Base-by-base conservation (phyloP, 2,888 invertebrate genomes). In the Drosophila atripex region DNA sequence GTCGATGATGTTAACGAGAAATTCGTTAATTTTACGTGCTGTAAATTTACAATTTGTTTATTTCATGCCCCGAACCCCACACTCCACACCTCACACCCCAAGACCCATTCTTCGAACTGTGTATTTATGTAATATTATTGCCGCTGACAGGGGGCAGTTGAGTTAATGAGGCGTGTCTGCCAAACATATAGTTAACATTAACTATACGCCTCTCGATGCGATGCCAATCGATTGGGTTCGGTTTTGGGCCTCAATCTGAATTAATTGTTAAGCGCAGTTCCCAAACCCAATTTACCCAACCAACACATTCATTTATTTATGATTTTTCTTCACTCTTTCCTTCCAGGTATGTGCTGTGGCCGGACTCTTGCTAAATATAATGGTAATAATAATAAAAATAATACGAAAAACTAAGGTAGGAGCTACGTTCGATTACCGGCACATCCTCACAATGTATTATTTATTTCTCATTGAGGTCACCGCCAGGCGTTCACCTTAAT, bases 141-240 rank as follows among this genome's bases (percentile, higher is more conserved):
- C 18, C 28, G 63, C 64, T 45, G 63, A 61, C 61, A 61, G 63
- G 43, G 46, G 28, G 65, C 35, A 45, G 63, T 14, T 23, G 47
- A 11, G 47, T 63, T 63, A 63, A 65, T 65, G 65, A 51, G 65
- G 65, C 63, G 51, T 63, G 51, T 45, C 51, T 16, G 51, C 65
- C 63, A 51, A 63, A 51, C 63, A 63, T 63, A 63, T 63, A 63
- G 63, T 63, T 51, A 63, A 51, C 63, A 63, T 63, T 60, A 60
- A 55, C 53, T 41, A 25, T 25, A 25, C 25, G 25, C 25, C 25
- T 25, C 7, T 28, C 8, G 7, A 14, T n/a, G 16, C 16, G 16
- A 45, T 9, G 46, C 38, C 21, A 58, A 47, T 21, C 60, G 16
- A 63, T 64, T 50, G 23, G 50, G 45, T 38, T 21, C 21, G 35